Evolutionary conservation across 2,797 vertebrate genomes (phyloP), one percentile per base, ranked within the genome.

Genomic region (Pyrocephalus nanus): DNA sequence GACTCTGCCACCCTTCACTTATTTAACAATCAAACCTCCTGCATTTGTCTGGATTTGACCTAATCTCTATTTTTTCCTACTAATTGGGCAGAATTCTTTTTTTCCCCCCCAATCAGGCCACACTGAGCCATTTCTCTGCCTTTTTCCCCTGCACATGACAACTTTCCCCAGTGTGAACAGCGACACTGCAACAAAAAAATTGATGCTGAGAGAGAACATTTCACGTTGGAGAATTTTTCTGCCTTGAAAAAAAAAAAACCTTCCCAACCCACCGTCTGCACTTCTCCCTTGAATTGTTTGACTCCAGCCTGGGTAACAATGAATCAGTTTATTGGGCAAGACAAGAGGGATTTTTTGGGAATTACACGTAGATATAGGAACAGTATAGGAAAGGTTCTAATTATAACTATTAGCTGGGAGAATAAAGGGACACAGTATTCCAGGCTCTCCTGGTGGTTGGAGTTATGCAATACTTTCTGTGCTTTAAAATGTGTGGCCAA

Each of bases 371-470:
- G 88, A 74, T 78, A 55, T 8, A 79, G 83, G 85, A 89, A 86
- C 10, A 12, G 1, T 64, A 76, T 80, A 90, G 92, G 92, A 84
- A 95, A 93, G 92, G 86, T 93, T 95, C 86, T 83, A 91, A 93
- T 95, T 93, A 92, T 69, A 93, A 93, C 74, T 80, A 64, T 80
- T 90, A 90, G 73, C 14, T 22, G 2, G 1, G 78, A 64, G 82
- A 84, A 95, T 90, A 92, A 93, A 93, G 82, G 82, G 45, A 93
- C 86, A 93, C 89, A 60, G 36, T 93, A 80, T 73, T 84, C 74
- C n/a, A 16, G 6, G 78, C 78, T 51, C 1, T 3, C 48, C 62
- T 47, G 10, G 84, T 0, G 15, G 84, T 86, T 48, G 61, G 75
- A 70, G 66, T 85, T 88, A 43, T 10, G 72, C 86, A 92, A 66